Percentiles rank a stretch among this genome's conserved stretches.
Evolutionary conservation across 1,140 invertebrate species (phyloP).

Genomic region (Thrips palmi): DNA sequence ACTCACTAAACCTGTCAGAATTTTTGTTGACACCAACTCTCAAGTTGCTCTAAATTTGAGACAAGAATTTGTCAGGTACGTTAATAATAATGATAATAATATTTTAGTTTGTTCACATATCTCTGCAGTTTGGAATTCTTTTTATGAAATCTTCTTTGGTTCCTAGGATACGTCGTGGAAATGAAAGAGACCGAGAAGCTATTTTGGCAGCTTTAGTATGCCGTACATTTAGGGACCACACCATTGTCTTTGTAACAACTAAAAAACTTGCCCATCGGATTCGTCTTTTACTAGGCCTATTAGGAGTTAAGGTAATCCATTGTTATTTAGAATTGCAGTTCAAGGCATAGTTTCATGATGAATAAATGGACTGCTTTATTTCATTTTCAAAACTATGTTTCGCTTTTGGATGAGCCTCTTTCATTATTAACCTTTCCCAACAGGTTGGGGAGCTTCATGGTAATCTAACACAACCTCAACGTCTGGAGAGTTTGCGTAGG

Average conservation of each 20-base stretch:
- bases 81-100: background rate
- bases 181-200: constrained; percentile 79
- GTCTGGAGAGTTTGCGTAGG: constrained; percentile 70
- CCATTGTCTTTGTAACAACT: constrained; percentile 91
- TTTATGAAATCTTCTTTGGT: constrained; percentile 7
- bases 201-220: constrained; percentile 79
- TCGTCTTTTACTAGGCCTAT: constrained; percentile 73
- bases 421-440: constrained; percentile 15
- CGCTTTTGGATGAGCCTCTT: constrained; percentile 5
- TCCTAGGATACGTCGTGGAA: constrained; percentile 45
- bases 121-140: background rate
- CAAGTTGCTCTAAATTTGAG: constrained; percentile 87
- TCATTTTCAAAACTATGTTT: constrained; percentile 10
- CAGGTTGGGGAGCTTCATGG: constrained; percentile 87
- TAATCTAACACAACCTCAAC: constrained; percentile 80
- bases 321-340: background rate
- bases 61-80: constrained; percentile 84
- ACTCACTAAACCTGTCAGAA: constrained; percentile 74
- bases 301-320: constrained; percentile 48
- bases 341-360: background rate
- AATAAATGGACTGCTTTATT: constrained; percentile 7
- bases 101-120: background rate
- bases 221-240: constrained; percentile 79
- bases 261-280: constrained; percentile 86
- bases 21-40: constrained; percentile 90